Percentiles rank a stretch among this genome's conserved stretches.
Evolutionary conservation across 2,797 vertebrate species (phyloP).

Genomic region (Buceros bicornis): DNA sequence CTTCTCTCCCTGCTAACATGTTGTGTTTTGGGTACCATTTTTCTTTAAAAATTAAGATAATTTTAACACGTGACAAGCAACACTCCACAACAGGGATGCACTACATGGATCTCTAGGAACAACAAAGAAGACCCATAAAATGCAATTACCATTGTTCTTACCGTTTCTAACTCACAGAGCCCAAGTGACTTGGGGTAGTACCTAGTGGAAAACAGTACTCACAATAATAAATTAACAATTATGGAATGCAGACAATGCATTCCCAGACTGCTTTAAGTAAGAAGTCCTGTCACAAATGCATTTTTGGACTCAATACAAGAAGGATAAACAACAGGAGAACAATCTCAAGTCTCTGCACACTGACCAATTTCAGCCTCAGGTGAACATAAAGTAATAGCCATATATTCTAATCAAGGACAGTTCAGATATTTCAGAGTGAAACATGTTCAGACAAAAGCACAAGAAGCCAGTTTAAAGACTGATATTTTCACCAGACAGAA

Average conservation of each 20-base stretch:
- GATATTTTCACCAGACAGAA: background rate
- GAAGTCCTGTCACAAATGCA: background rate
- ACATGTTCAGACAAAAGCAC: background rate
- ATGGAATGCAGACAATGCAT: background rate
- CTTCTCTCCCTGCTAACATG: background rate
- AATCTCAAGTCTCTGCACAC: background rate
- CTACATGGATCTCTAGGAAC: background rate
- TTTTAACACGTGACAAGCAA: conserved; percentile 5
- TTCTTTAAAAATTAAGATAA: background rate
- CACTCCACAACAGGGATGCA: background rate
- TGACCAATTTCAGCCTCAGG: background rate
- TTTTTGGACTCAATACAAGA: background rate
- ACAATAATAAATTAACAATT: conserved; percentile 47
- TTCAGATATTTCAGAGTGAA: background rate
- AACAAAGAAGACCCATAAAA: conserved; percentile 37
- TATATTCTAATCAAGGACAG: conserved; percentile 1
- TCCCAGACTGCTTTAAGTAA: conserved; percentile 2
- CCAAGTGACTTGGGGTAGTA: background rate
- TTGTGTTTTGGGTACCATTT: background rate
- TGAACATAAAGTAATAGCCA: background rate
- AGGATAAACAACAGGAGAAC: background rate
- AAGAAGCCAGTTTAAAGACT: background rate
- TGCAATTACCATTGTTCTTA: conserved; percentile 21
- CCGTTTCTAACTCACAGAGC: background rate
- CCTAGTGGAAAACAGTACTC: conserved; percentile 33